A percentile compares a stretch with the other conserved stretches of the same genome.
Conservation (phyloP, 2,113 vertebrate genomes). For the Rattus norvegicus region GRCr8 NC_086039.1:119571501-119572000, state of each 20-base stretch:
- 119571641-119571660: neutral
- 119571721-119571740: neutral
- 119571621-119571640: neutral
- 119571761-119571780: neutral
- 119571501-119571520: neutral
- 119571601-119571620: neutral
- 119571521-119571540: neutral
- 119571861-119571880: neutral
- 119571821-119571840: neutral
- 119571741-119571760: too few relatives aligned
- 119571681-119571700: neutral
- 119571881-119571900: neutral
- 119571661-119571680: neutral
- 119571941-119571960: neutral
- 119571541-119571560: neutral
- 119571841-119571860: neutral
- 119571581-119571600: neutral
- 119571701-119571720: neutral
- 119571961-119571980: neutral
- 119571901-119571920: constrained; percentile 14
- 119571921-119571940: neutral
- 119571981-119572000: neutral
- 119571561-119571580: neutral
- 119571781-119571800: neutral
- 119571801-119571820: neutral